Percentiles rank a stretch among this genome's conserved stretches.
These are phyloP conservation scores for Thyatira batis DNA, from an alignment of 2,888 invertebrate genomes.

Conservation along the genomic window DNA sequence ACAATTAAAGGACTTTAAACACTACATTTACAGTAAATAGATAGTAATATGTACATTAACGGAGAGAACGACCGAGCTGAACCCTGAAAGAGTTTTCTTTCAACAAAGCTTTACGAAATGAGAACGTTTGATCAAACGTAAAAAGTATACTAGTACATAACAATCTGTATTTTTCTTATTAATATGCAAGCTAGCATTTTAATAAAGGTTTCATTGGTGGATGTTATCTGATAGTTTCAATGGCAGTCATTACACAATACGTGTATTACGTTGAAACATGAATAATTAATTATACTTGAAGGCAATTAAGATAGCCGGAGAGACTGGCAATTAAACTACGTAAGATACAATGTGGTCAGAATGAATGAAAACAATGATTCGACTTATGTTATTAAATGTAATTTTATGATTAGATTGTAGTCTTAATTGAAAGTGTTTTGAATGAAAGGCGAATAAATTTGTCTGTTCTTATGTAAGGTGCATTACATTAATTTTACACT, in stretches of 20 bases:
- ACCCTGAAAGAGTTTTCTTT: too few relatives aligned
- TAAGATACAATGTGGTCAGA: not conserved
- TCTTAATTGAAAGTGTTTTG: not conserved
- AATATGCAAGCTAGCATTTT: slow-evolving; percentile 8
- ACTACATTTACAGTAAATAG: too few relatives aligned
- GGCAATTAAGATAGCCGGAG: slow-evolving; percentile 9
- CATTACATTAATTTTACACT: not conserved
- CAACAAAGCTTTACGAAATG: too few relatives aligned
- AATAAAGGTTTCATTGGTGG: not conserved
- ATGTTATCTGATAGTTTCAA: slow-evolving; percentile 14
- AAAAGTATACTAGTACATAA: too few relatives aligned
- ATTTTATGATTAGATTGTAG: not conserved
- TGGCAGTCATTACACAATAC: slow-evolving; percentile 11
- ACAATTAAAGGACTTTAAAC: too few relatives aligned
- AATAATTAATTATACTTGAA: slow-evolving; percentile 12
- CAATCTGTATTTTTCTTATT: too few relatives aligned
- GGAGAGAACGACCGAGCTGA: too few relatives aligned
- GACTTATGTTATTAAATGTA: not conserved
- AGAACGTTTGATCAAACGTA: too few relatives aligned
- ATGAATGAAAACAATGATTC: not conserved
- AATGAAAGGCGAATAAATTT: not conserved
- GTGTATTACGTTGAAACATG: slow-evolving; percentile 3
- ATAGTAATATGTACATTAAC: too few relatives aligned
- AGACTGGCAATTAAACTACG: not conserved
- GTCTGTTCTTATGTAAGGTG: not conserved